Base-by-base conservation (phyloP, 1,140 invertebrate species). In the Andrena cerasifolii region DNA sequence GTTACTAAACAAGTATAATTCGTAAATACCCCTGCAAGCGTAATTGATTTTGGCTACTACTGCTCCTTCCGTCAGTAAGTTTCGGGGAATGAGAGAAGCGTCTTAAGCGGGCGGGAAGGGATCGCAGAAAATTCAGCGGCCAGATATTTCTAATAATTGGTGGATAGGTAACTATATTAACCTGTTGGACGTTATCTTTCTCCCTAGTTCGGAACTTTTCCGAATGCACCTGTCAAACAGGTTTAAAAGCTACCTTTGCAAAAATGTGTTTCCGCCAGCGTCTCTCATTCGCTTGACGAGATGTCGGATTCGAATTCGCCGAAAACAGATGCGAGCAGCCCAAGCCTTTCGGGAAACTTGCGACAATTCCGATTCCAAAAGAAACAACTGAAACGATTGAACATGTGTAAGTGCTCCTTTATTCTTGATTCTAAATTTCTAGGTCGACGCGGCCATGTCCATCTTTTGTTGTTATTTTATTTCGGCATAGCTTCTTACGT, bases 351-450 rank as follows among this genome's bases (percentile, higher is more conserved):
- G 62, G 62, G 82, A 73, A 80, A 90, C 79, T 70, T 92, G 7
- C 86, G 90, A 49, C 89, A 86, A 63, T 92, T 92, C 75, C 87
- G 91, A 54, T 92, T 91, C 76, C 89, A 91, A 74, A 92, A 91
- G 76, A 89, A 86, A 77, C 75, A 80, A 72, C 70, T 85, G 62
- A 89, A 84, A 78, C 86, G 85, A 53, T 84, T 88, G 78, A 90
- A 86, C 66, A 90, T 90, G 80, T 92, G 91, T 92, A 90, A 92
- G 91, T 16, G 2, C 59, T n/a, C 58, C 2, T 36, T 54, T 71
- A 36, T 65, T 70, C 18, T 24, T 14, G 36, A 36, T 10, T 56
- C 5, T 28, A 6, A 33, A 45, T 73, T 67, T 43, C 24, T 24
- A 16, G 40, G 49, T 71, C 63, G 31, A 59, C 49, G 45, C 8